Evolutionary conservation across 2,797 vertebrate species (phyloP), one percentile per base, ranked within the genome.

Genomic region (Margarornis squamiger): DNA sequence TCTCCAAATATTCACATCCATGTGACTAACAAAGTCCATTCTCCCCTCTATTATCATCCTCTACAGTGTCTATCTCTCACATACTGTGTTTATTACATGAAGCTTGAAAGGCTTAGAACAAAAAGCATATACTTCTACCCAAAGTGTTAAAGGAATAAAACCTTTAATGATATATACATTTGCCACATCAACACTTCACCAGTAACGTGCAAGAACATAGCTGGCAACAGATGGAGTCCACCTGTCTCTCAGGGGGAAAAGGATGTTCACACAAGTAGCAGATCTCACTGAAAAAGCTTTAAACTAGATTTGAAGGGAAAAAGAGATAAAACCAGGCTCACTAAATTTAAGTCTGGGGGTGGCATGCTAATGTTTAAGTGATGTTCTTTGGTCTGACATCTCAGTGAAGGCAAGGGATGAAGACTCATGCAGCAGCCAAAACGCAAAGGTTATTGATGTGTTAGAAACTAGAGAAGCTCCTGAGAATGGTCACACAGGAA

Each of bases 1-100:
- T 73, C 92, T 80, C 38, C 86, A 90, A 96, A 95, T 71, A 92
- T 54, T 92, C 59, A 49, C 55, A 36, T 41, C 58, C 73, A 48
- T 16, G 67, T 81, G 83, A 63, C 34, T 83, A 68, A 34, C 7
- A 27, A 83, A 91, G 27, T 17, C 43, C 27, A 9, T 74, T 66
- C 46, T 65, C 34, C 19, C 21, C 23, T 67, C 8, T 62, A 67
- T 71, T 95, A 89, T 80, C 81, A 88, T 34, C 9, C 57, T 20
- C 3, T 72, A 61, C 4, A 9, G 70, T 51, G 59, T 6, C 15
- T 12, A 1, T 18, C 2, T 70, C 19, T 75, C 71, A 30, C n/a
- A 48, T 26, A 14, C 19, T n/a, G 19, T 5, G 18, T 39, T 8
- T 9, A 30, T 41, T 19, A 80, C 1, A 3, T 1, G 10, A 58